These are phyloP conservation scores for Dendrolimus pini DNA, from an alignment of 2,888 invertebrate species.

Conservation along the genomic window DNA sequence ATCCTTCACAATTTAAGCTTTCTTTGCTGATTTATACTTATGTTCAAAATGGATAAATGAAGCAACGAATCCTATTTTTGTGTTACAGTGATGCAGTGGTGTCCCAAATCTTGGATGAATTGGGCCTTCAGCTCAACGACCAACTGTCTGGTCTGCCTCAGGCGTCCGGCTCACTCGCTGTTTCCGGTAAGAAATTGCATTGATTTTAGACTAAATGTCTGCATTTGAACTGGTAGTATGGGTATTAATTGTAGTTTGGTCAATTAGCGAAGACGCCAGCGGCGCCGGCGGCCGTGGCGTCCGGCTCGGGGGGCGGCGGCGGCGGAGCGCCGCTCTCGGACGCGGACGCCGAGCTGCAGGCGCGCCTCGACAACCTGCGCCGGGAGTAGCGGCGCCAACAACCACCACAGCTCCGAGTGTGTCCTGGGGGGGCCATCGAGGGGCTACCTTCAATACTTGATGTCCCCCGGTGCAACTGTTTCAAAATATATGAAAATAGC, in stretches of 20 bases:
- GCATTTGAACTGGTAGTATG: no score
- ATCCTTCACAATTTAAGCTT: no score
- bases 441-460: no score
- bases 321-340: conserved; percentile 79
- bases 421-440: no score
- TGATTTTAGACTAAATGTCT: not conserved
- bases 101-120: conserved; percentile 96
- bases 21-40: no score
- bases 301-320: conserved; percentile 49
- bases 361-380: conserved; percentile 95
- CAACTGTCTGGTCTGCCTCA: conserved; percentile 92
- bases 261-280: conserved; percentile 78
- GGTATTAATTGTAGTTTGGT: no score
- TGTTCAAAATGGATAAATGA: no score
- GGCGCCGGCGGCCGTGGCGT: conserved; percentile 65
- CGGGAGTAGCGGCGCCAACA: conserved; percentile 78
- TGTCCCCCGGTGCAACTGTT: no score
- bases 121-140: conserved; percentile 96
- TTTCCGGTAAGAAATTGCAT: conserved; percentile 45
- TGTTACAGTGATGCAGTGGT: conserved; percentile 92
- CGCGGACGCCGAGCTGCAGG: conserved; percentile 98
- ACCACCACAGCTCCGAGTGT: not conserved
- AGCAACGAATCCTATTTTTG: not conserved
- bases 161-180: conserved; percentile 75
- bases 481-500: no score